These are phyloP conservation scores for Recurvirostra avosetta DNA, from an alignment of 2,113 vertebrate genomes.

Conservation along the genomic window DNA sequence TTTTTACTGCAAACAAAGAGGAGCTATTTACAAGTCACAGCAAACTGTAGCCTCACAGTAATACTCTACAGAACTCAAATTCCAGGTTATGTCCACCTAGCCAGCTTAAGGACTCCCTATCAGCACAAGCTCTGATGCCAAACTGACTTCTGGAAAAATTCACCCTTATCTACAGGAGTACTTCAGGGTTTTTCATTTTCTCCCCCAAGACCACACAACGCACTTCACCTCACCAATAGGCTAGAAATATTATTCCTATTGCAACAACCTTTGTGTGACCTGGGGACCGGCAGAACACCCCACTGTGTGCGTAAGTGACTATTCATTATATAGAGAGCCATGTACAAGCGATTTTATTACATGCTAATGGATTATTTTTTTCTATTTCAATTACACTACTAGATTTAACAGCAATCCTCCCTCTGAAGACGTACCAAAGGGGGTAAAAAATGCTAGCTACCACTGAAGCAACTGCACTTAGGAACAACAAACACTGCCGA, in stretches of 20 bases:
- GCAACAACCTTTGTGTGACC: neutral
- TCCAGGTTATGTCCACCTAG: neutral
- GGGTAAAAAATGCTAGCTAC: neutral
- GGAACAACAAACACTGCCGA: neutral
- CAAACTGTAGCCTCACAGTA: neutral
- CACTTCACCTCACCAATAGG: neutral
- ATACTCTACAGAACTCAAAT: neutral
- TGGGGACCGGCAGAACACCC: neutral
- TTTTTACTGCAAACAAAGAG: neutral
- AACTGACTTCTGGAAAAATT: neutral
- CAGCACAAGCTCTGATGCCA: neutral
- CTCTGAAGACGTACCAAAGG: neutral
- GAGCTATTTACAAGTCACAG: neutral
- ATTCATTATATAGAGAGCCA: fast-evolving
- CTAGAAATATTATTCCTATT: neutral
- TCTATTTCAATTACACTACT: neutral
- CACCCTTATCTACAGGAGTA: neutral
- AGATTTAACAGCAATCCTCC: neutral
- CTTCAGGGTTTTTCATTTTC: neutral
- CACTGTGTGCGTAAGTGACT: neutral
- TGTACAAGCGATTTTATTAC: neutral
- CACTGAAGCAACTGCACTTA: neutral
- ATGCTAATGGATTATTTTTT: neutral
- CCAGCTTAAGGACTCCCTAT: neutral
- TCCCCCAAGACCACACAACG: neutral